Evolutionary conservation across 2,113 vertebrate genomes (phyloP).

Genomic region (Dinomys branickii): DNA sequence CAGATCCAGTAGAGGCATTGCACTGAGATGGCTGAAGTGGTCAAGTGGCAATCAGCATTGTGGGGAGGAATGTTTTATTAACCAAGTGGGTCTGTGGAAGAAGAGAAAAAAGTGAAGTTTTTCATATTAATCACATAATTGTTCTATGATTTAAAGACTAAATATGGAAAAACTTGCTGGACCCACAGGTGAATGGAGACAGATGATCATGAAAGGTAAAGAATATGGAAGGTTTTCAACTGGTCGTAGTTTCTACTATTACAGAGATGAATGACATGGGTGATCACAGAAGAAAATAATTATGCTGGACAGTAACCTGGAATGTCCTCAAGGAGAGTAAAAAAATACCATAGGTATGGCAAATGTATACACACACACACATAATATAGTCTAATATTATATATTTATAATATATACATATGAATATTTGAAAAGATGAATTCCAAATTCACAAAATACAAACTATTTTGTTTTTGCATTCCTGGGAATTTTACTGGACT

Average conservation of each 20-base stretch:
- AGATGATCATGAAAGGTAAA: background rate
- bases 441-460: conserved; percentile 16
- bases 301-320: background rate
- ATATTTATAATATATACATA: background rate
- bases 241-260: background rate
- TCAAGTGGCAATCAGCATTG: background rate
- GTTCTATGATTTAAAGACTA: background rate
- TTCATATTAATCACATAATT: background rate
- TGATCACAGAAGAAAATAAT: background rate
- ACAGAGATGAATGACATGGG: conserved; percentile 5
- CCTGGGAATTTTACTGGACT: background rate
- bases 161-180: background rate
- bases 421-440: background rate
- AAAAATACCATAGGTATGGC: background rate
- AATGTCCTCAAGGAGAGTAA: background rate
- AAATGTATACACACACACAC: background rate
- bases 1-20: background rate
- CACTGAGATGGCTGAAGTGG: background rate
- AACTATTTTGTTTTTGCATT: background rate
- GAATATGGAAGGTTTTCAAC: background rate
- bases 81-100: background rate
- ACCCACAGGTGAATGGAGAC: background rate
- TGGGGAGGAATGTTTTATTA: background rate
- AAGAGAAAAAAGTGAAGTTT: background rate
- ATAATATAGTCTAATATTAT: no score